These are phyloP conservation scores for Ginglymostoma cirratum DNA, from an alignment of 2,113 vertebrate genomes.

Conservation along the genomic window DNA sequence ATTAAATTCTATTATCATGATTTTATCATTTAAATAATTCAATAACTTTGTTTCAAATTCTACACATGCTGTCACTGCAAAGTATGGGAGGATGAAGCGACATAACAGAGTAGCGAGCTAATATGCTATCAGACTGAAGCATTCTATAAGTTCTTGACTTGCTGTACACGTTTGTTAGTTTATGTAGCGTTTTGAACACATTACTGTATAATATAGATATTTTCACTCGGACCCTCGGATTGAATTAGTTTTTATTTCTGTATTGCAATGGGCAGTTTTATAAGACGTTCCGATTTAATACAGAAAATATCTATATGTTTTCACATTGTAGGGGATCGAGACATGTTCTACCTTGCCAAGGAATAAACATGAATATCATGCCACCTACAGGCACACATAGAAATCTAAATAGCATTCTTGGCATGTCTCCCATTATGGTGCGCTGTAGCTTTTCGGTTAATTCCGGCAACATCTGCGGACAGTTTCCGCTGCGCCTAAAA, in stretches of 20 bases:
- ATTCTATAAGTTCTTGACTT: neutral
- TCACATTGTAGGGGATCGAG: neutral
- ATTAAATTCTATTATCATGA: neutral
- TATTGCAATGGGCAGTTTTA: neutral
- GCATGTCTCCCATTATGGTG: neutral
- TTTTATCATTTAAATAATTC: conserved; percentile 1
- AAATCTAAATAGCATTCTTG: neutral
- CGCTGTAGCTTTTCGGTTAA: neutral
- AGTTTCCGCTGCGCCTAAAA: neutral
- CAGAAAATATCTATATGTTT: neutral
- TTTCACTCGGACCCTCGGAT: neutral
- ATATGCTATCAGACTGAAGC: neutral
- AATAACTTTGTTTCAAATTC: neutral
- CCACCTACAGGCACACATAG: conserved; percentile 20
- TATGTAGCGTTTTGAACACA: neutral
- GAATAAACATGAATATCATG: conserved; percentile 15
- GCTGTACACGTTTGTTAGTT: neutral
- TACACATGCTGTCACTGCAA: neutral
- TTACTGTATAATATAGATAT: neutral
- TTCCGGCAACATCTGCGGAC: neutral
- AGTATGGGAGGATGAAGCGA: neutral
- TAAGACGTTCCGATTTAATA: neutral
- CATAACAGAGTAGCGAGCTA: neutral
- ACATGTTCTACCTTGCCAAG: neutral
- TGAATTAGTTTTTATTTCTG: neutral